Conservation (phyloP, 2,113 vertebrate genomes). For the Cebus imitator region DNA sequence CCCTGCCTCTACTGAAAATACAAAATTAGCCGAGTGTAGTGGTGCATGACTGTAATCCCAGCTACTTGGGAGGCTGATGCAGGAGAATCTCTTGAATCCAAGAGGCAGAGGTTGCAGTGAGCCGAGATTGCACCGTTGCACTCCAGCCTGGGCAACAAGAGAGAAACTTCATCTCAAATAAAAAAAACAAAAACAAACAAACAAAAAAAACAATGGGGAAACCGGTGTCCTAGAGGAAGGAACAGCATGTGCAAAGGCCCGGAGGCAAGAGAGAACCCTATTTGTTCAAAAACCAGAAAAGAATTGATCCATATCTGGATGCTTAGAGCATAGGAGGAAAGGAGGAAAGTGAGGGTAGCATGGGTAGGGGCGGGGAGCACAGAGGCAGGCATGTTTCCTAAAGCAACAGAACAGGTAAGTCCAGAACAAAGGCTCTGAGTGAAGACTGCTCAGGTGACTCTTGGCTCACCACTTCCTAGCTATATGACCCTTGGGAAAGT, state of each 20-base stretch:
- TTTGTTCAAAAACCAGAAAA: not conserved
- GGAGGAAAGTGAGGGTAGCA: not conserved
- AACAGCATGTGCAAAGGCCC: not conserved
- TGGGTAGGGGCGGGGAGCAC: not conserved
- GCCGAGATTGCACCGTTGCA: no score
- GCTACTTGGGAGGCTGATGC: no score
- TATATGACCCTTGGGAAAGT: not conserved
- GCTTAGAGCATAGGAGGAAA: not conserved
- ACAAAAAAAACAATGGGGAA: not conserved
- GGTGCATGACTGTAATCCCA: no score
- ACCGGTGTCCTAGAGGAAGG: not conserved
- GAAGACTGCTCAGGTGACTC: not conserved
- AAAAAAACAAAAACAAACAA: no score
- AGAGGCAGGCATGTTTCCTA: not conserved
- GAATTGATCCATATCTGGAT: not conserved
- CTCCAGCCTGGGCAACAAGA: no score
- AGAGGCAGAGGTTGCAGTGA: no score
- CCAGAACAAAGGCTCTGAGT: not conserved
- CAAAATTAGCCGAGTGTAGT: no score
- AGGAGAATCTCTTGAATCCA: no score
- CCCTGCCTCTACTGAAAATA: no score
- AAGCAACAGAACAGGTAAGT: not conserved
- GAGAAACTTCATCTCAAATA: no score
- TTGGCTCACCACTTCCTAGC: not conserved
- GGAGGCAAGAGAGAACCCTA: not conserved